phyloP scores from a whole-genome alignment of 2,888 invertebrate genomes.

The Zelleria hepariella region DNA sequence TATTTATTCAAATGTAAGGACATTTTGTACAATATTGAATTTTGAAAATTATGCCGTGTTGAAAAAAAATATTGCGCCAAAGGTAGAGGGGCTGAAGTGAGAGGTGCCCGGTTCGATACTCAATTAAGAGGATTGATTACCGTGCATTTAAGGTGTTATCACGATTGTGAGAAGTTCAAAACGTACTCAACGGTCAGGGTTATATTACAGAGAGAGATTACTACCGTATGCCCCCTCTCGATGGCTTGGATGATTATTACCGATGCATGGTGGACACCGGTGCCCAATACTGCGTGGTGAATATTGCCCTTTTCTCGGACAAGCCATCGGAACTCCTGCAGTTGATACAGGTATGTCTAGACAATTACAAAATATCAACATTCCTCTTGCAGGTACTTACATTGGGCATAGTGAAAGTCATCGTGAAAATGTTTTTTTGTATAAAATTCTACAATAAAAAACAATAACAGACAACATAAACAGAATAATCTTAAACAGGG shows the following conservation, averaged over 20 bases:
- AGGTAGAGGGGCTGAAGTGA: no score
- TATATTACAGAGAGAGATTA: slow-evolving; percentile 55
- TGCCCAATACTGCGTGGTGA: slow-evolving; percentile 43
- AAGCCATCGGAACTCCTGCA: slow-evolving; percentile 32
- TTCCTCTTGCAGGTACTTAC: not conserved
- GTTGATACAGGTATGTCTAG: slow-evolving; percentile 35
- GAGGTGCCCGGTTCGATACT: no score
- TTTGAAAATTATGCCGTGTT: no score
- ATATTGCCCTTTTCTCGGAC: slow-evolving; percentile 30
- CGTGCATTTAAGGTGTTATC: no score
- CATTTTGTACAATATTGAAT: no score
- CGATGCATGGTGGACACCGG: slow-evolving; percentile 33
- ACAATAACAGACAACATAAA: not conserved
- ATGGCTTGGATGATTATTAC: slow-evolving; percentile 41
- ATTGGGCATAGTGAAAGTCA: not conserved
- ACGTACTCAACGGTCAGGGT: no score
- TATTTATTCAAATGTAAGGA: no score
- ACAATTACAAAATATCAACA: not conserved
- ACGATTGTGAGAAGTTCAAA: no score
- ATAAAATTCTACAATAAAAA: not conserved
- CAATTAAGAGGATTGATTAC: no score
- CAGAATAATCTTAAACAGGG: not conserved
- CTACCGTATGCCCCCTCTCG: slow-evolving; percentile 44
- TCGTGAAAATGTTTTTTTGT: not conserved
- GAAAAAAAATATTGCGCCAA: no score